Evolutionary conservation across 2,888 invertebrate genomes (phyloP).

Genomic region (Lasioglossum zephyrum): DNA sequence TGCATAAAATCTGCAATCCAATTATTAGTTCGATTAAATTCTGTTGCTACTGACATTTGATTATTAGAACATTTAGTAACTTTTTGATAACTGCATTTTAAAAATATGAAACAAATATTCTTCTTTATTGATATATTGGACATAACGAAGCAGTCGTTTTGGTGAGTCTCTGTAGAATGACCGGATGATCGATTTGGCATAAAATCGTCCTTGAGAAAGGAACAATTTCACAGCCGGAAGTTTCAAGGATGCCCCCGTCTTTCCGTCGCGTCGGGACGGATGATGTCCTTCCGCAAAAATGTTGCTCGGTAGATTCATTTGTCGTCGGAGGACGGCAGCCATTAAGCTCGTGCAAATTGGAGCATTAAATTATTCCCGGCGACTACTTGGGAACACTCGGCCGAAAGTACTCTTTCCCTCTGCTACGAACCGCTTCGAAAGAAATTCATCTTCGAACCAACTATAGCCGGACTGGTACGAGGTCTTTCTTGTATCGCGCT

Average conservation of each 20-base stretch:
- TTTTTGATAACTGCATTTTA: background rate
- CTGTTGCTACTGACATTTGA: background rate
- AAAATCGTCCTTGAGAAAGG: too few relatives aligned
- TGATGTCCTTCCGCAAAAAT: conserved; percentile 22
- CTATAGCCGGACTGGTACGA: background rate
- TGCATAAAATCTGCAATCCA: too few relatives aligned
- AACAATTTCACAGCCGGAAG: conserved; percentile 6
- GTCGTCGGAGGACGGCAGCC: conserved; percentile 15
- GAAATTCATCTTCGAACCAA: conserved; percentile 28
- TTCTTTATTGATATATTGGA: background rate
- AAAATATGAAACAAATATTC: background rate
- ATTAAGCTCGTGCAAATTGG: conserved; percentile 31
- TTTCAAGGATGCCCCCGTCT: background rate
- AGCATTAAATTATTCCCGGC: conserved; percentile 29
- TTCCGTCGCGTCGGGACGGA: background rate
- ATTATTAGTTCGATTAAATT: background rate
- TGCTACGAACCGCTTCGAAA: background rate
- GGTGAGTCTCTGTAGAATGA: background rate
- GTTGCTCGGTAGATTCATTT: conserved; percentile 17
- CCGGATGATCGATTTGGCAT: background rate
- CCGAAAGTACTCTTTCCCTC: background rate
- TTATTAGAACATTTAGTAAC: background rate
- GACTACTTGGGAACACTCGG: background rate
- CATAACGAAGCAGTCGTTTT: background rate
- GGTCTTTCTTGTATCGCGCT: background rate